Evolutionary conservation across 2,113 vertebrate genomes (phyloP), one percentile per base, ranked within the genome.

Genomic region (Gallinago undulata): DNA sequence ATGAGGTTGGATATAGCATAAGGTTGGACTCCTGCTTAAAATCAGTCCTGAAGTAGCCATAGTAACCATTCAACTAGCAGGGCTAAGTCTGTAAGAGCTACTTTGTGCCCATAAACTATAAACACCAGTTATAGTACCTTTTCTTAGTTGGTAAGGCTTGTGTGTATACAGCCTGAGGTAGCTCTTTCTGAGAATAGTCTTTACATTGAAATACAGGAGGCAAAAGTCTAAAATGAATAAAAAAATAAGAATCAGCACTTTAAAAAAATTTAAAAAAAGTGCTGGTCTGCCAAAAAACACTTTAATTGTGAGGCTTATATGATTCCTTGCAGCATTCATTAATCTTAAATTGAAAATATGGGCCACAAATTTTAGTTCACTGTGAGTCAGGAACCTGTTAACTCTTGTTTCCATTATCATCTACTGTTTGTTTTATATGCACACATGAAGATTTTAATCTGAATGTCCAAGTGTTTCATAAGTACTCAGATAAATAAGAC

Each of bases 81-180:
- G 10, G 21, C 11, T 47, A 63, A 77, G 41, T 55, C 68, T 90
- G 62, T 35, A 70, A 77, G 23, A 80, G 24, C 41, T 80, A 15
- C 23, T 90, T 80, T 43, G 16, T 78, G 33, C 4, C 56, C 9
- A 16, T 22, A 55, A 78, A 86, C 31, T 15, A 11, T 35, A 57
- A 90, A 9, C 6, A 14, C 7, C 7, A 1, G 57, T 66, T 60
- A 12, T 22, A 76, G 25, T 33, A 63, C 6, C 1, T 90, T 78
- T 59, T 30, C 27, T 80, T 59, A 19, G 10, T 23, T 59, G 2
- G 14, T 59, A 30, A 37, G 24, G 55, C 45, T 80, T 75, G 4
- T 23, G 15, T 10, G 25, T 48, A 43, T 1, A 1, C 1, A 4
- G 63, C 11, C 11, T 39, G 28, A 56, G 2, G 13, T 21, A 33